Conservation (phyloP, 1,140 invertebrate genomes). For the Propsilocerus akamusi region DNA sequence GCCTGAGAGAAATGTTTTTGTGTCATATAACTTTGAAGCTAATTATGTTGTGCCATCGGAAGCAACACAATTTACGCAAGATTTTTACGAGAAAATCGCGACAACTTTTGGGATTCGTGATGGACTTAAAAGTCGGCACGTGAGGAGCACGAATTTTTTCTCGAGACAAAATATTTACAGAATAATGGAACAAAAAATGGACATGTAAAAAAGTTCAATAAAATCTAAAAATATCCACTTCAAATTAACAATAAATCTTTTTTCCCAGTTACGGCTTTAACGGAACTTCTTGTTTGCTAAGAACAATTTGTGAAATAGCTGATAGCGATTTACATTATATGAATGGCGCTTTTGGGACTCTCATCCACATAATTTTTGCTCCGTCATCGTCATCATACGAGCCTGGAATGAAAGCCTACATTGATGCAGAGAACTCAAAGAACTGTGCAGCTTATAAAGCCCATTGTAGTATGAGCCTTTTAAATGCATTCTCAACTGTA, state of each 20-base stretch:
- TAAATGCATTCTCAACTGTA: slow-evolving; percentile 16
- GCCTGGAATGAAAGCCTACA: slow-evolving; percentile 24
- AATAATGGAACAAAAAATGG: not conserved
- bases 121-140: not conserved
- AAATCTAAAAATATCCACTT: not conserved
- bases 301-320: slow-evolving; percentile 19
- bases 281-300: slow-evolving; percentile 14
- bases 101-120: not conserved
- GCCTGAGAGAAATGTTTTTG: slow-evolving; percentile 44
- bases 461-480: slow-evolving; percentile 14
- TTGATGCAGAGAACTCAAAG: slow-evolving; percentile 25
- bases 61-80: not conserved
- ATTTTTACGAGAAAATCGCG: not conserved
- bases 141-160: not conserved
- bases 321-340: slow-evolving; percentile 11
- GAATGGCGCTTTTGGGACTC: slow-evolving; percentile 16
- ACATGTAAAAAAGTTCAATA: not conserved
- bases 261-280: slow-evolving; percentile 12
- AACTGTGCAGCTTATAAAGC: slow-evolving; percentile 15
- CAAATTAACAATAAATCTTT: not conserved
- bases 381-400: slow-evolving; percentile 29
- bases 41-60: slow-evolving; percentile 35
- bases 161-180: not conserved
- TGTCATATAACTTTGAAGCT: slow-evolving; percentile 58
- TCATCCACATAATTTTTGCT: slow-evolving; percentile 17